Conservation (phyloP, 2,113 vertebrate species). For the Corythornis madagascariensis region DNA sequence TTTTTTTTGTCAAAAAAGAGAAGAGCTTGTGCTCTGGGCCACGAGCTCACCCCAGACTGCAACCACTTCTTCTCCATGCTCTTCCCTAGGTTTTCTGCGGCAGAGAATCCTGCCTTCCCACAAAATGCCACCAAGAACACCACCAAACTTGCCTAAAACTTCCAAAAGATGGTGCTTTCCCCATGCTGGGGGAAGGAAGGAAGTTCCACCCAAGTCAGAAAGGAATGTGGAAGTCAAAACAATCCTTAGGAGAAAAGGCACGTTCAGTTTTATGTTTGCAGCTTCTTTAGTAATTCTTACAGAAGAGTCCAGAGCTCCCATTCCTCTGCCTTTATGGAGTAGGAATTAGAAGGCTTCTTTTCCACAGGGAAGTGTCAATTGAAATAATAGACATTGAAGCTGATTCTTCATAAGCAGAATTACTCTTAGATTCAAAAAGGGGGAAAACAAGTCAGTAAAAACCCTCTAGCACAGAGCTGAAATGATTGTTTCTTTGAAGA, state of each 20-base stretch:
- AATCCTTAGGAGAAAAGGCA: background rate
- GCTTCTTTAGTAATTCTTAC: slow-evolving; percentile 35
- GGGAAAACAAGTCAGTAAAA: background rate
- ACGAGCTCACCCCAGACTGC: background rate
- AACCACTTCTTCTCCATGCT: rapidly evolving
- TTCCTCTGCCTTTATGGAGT: slow-evolving; percentile 17
- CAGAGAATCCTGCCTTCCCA: background rate
- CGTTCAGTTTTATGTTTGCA: background rate
- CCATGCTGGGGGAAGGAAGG: background rate
- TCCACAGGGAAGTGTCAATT: slow-evolving; percentile 18
- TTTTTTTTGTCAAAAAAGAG: too few relatives aligned
- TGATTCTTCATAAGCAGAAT: background rate
- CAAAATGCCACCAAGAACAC: background rate
- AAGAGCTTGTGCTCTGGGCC: background rate
- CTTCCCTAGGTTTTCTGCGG: background rate
- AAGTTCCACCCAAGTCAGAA: background rate
- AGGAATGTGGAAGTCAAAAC: slow-evolving; percentile 43
- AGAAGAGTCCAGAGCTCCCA: background rate
- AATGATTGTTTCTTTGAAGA: background rate
- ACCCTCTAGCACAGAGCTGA: background rate
- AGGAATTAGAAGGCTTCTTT: background rate
- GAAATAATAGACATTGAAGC: slow-evolving; percentile 36
- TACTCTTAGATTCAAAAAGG: background rate
- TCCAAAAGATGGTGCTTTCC: background rate
- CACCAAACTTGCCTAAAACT: background rate